phyloP scores from a whole-genome alignment of 2,797 vertebrate species.

The Tauraco hartlaubi region DNA sequence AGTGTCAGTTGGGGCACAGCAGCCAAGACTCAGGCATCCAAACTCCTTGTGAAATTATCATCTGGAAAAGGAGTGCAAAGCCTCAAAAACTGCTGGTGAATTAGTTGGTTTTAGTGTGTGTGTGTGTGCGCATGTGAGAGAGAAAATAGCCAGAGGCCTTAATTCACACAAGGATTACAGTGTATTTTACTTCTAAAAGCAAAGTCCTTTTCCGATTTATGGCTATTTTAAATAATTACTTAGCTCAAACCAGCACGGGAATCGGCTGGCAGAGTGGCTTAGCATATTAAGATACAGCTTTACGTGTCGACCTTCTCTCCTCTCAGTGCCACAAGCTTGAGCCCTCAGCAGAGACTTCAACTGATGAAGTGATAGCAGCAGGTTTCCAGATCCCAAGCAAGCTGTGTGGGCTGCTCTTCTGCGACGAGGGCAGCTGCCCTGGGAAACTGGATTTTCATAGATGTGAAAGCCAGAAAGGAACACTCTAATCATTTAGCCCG shows the following conservation, averaged over 20 bases:
- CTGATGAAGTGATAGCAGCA: conserved; percentile 67
- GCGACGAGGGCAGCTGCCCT: conserved; percentile 57
- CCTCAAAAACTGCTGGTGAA: background rate
- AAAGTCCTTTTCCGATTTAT: conserved; percentile 58
- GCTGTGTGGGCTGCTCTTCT: conserved; percentile 58
- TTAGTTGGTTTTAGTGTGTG: background rate
- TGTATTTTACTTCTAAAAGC: conserved; percentile 54
- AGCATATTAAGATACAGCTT: conserved; percentile 45
- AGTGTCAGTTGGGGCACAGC: background rate
- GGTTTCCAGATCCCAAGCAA: conserved; percentile 69
- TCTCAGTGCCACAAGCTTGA: conserved; percentile 46
- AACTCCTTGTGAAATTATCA: conserved; percentile 2
- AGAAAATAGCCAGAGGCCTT: conserved; percentile 47
- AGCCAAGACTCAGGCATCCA: background rate
- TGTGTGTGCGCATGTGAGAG: background rate
- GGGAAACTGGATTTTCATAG: conserved; percentile 60
- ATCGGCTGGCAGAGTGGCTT: conserved; percentile 52
- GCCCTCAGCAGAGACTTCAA: conserved; percentile 49
- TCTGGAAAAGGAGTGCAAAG: conserved; percentile 6
- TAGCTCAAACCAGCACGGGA: conserved; percentile 54
- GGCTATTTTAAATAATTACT: conserved; percentile 76
- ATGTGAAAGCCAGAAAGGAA: conserved; percentile 46
- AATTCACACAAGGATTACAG: conserved; percentile 52
- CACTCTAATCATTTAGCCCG: conserved; percentile 15
- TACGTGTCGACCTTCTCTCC: background rate